phyloP scores from a whole-genome alignment of 2,888 invertebrate species.

The Aspidiotus rigidus region DNA sequence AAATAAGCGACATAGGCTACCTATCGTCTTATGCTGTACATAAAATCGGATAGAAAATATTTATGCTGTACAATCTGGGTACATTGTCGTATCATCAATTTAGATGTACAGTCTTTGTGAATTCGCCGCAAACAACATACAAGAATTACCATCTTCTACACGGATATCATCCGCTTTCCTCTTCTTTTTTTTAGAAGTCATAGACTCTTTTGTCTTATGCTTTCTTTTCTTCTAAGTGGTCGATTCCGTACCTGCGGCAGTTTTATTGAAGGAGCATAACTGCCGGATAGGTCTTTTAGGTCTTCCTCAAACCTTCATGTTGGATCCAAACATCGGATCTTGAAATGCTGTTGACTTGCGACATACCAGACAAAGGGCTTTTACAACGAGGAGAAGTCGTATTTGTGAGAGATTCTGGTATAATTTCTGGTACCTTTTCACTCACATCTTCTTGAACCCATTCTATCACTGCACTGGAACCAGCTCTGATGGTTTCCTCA shows the following conservation, averaged over 20 bases:
- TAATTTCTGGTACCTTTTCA: not conserved
- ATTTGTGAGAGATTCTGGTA: not conserved
- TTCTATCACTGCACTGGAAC: not conserved
- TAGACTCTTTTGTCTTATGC: not conserved
- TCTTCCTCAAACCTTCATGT: too few species aligned
- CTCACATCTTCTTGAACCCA: not conserved
- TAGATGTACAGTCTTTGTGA: not conserved
- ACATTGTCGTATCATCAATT: not conserved
- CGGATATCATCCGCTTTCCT: not conserved
- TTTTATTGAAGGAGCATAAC: too few species aligned
- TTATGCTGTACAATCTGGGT: constrained; percentile 1
- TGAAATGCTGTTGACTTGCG: not conserved
- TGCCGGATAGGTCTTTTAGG: too few species aligned
- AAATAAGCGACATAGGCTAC: not conserved
- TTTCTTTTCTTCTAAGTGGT: not conserved
- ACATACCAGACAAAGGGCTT: not conserved
- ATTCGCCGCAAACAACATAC: not conserved
- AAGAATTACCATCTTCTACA: not conserved
- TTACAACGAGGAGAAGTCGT: not conserved
- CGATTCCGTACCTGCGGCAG: too few species aligned
- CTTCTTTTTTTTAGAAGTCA: not conserved
- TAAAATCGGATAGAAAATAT: not conserved
- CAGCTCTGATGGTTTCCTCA: not conserved
- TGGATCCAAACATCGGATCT: not conserved
- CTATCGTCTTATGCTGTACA: not conserved